Conservation (phyloP, 2,113 vertebrate species). For the Pantherophis guttatus region DNA sequence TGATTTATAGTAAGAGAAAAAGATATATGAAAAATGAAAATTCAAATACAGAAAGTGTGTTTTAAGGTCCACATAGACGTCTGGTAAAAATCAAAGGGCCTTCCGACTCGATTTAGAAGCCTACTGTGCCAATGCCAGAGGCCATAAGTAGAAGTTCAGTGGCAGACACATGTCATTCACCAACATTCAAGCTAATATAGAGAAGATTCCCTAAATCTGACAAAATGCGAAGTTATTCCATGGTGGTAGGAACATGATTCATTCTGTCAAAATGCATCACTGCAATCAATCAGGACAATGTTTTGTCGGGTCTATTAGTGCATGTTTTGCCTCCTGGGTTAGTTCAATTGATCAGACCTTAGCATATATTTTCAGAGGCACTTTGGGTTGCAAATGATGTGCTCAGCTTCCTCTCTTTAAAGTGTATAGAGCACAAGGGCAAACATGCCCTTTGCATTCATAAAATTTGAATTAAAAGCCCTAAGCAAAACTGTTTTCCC, state of each 20-base stretch:
- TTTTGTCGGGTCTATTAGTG: background rate
- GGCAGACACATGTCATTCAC: background rate
- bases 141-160: background rate
- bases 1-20: background rate
- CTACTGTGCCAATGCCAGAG: too few relatives aligned
- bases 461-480: background rate
- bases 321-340: background rate
- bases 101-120: background rate
- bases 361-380: background rate
- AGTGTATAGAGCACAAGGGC: fast-evolving
- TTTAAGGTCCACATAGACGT: background rate
- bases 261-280: background rate
- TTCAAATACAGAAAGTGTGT: background rate
- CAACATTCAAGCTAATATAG: background rate
- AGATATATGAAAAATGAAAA: background rate
- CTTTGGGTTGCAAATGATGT: background rate
- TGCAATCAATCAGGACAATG: background rate
- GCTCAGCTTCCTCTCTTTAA: background rate
- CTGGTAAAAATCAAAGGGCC: background rate
- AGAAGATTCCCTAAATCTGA: background rate
- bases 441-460: background rate
- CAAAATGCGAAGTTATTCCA: background rate
- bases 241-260: background rate
- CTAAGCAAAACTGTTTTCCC: constrained; percentile 11
- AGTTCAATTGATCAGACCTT: background rate